phyloP scores from a whole-genome alignment of 2,797 vertebrate genomes.

The Melanotaenia parkinsoni region DNA sequence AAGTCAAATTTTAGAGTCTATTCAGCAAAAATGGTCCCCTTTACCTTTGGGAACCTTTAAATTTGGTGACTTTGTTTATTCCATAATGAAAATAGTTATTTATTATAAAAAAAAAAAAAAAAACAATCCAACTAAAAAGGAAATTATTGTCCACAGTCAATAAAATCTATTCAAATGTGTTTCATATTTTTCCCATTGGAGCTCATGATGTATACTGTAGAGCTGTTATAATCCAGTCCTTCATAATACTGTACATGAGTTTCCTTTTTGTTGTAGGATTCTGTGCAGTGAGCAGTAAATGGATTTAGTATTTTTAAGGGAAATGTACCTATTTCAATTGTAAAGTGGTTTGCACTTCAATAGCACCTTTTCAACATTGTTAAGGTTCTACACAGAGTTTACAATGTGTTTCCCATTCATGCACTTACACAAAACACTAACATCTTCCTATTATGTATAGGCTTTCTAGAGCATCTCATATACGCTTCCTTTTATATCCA shows the following conservation, averaged over 20 bases:
- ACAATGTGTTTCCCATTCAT: no score
- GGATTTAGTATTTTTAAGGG: conserved; percentile 4
- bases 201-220: neutral
- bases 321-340: neutral
- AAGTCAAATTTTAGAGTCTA: neutral
- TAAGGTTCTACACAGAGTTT: no score
- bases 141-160: neutral
- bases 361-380: no score
- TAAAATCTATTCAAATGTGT: no score
- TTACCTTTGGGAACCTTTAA: neutral
- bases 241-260: conserved; percentile 1
- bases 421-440: no score
- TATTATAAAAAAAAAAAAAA: neutral
- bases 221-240: neutral
- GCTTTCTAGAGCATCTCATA: no score
- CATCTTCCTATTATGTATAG: no score
- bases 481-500: no score
- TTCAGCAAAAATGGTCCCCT: neutral
- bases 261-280: neutral
- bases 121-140: no score
- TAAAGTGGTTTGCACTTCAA: neutral
- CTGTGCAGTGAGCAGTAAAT: neutral
- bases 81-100: neutral
- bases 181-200: neutral
- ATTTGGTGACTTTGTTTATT: neutral